Evolutionary conservation across 2,797 vertebrate genomes (phyloP).

Genomic region (Smutsia gigantea): DNA sequence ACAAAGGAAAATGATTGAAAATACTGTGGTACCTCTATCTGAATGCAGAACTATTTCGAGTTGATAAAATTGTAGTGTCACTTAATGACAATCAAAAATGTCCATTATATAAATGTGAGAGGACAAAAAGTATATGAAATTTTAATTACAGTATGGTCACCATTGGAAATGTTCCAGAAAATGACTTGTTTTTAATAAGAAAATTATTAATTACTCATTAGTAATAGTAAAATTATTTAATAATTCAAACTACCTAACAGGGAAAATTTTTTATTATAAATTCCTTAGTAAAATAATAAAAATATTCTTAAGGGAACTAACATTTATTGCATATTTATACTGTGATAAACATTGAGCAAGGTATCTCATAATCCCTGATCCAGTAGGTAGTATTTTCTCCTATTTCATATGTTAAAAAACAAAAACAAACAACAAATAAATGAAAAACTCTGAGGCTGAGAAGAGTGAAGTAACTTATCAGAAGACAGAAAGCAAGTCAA

Average conservation of each 20-base stretch:
- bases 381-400: not conserved
- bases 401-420: not conserved
- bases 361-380: not conserved
- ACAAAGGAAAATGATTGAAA: not conserved
- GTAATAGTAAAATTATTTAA: not conserved
- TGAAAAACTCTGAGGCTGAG: not conserved
- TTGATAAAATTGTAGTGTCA: not conserved
- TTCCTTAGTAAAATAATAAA: not conserved
- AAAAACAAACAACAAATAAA: not conserved
- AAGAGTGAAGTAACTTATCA: not conserved
- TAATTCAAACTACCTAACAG: not conserved
- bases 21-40: not conserved
- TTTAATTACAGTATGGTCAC: not conserved
- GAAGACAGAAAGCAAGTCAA: not conserved
- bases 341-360: not conserved
- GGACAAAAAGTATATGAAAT: not conserved
- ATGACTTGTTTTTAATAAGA: not conserved
- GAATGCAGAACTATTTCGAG: not conserved
- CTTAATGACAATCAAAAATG: not conserved
- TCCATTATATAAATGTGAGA: not conserved
- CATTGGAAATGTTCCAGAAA: not conserved
- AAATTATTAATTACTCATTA: not conserved
- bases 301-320: not conserved
- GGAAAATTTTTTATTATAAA: not conserved
- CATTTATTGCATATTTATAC: not conserved